phyloP scores from a whole-genome alignment of 1,140 invertebrate genomes.

The Leptinotarsa texana region DNA sequence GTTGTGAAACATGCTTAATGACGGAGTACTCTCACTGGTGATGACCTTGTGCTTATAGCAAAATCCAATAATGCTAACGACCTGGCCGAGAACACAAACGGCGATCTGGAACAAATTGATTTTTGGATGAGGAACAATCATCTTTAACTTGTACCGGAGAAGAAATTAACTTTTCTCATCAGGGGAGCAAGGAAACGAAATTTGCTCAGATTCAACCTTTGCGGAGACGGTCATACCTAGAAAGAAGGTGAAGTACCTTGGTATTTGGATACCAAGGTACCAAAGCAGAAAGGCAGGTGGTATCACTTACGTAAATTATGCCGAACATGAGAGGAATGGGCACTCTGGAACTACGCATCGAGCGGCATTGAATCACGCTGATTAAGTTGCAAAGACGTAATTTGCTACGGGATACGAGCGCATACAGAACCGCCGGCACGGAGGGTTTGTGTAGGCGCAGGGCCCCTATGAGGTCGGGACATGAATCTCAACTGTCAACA shows the following conservation, averaged over 20 bases:
- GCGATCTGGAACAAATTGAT: not conserved
- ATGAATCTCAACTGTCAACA: too few species aligned
- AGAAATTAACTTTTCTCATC: too few species aligned
- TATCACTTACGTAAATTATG: not conserved
- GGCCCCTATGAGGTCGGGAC: too few species aligned
- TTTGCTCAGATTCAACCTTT: too few species aligned
- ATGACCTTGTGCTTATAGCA: conserved; percentile 17
- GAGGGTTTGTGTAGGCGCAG: too few species aligned
- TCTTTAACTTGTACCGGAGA: too few species aligned
- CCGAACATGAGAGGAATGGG: not conserved
- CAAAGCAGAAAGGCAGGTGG: not conserved
- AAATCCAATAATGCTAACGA: not conserved
- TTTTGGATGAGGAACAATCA: too few species aligned
- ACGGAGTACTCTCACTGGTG: conserved; percentile 47
- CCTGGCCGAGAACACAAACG: conserved; percentile 23
- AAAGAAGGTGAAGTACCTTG: not conserved
- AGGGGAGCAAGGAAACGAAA: too few species aligned
- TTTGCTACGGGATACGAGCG: not conserved
- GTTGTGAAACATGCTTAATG: conserved; percentile 57
- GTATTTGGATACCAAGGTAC: not conserved
- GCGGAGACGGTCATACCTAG: too few species aligned
- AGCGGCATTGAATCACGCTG: not conserved
- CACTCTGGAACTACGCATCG: too few species aligned
- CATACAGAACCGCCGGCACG: too few species aligned
- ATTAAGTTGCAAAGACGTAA: not conserved